A percentile compares a stretch with the other conserved stretches of the same genome.
Evolutionary conservation across 2,113 vertebrate species (phyloP).

Genomic region (Pluvialis apricaria): DNA sequence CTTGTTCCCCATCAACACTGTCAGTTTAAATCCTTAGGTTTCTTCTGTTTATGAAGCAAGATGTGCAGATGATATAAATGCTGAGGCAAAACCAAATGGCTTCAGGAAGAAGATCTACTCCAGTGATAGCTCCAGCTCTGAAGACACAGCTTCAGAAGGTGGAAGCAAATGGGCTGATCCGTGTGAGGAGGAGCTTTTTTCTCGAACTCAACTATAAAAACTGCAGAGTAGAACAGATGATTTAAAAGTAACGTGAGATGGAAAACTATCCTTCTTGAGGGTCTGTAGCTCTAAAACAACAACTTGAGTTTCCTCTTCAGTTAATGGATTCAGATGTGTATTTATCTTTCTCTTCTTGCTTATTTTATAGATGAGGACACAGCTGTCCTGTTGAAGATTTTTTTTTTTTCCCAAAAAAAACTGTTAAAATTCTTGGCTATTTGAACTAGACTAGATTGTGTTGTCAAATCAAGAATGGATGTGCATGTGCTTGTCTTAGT

Average conservation of each 20-base stretch:
- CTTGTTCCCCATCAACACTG: constrained; percentile 53
- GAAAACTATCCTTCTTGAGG: constrained; percentile 74
- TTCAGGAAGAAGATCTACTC: constrained; percentile 74
- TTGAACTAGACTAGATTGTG: constrained; percentile 88
- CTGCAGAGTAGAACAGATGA: constrained; percentile 67
- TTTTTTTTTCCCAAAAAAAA: constrained; percentile 15
- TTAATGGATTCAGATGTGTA: constrained; percentile 82
- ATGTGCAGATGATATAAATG: constrained; percentile 74
- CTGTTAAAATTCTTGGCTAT: constrained; percentile 81
- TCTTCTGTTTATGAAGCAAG: constrained; percentile 91
- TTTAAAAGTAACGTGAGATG: constrained; percentile 54
- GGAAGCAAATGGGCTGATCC: constrained; percentile 78
- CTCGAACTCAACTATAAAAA: constrained; percentile 80
- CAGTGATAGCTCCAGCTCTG: constrained; percentile 80
- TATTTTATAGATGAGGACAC: constrained; percentile 79
- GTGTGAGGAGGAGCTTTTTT: constrained; percentile 76
- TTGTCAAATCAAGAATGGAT: constrained; percentile 85
- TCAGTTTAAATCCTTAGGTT: constrained; percentile 78
- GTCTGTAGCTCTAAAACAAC: constrained; percentile 78
- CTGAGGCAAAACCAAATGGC: constrained; percentile 70
- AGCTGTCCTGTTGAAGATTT: constrained; percentile 73
- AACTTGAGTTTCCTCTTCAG: constrained; percentile 83
- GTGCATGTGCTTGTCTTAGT: constrained; percentile 91
- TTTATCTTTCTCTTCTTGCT: constrained; percentile 83
- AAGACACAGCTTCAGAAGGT: constrained; percentile 79